Evolutionary conservation across 1,140 invertebrate species (phyloP).

Genomic region (Atopsyche davidsoni): DNA sequence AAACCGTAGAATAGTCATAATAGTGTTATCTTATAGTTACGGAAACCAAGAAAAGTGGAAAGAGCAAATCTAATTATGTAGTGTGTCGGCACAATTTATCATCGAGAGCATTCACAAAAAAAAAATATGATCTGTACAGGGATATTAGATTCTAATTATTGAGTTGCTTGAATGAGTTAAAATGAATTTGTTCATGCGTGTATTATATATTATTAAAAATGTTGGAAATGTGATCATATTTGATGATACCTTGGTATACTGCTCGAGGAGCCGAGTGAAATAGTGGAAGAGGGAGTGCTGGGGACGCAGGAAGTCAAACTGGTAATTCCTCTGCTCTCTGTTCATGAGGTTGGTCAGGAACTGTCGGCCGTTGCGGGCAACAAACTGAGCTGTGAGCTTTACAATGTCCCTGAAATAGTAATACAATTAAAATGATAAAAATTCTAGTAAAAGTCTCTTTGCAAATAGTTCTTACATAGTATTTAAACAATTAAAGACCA

Average conservation of each 20-base stretch:
- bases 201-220: background rate
- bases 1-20: too few relatives aligned
- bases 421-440: conserved; percentile 9
- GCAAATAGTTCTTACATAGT: too few relatives aligned
- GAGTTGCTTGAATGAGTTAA: background rate
- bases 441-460: too few relatives aligned
- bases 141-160: background rate
- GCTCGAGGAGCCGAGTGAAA: conserved; percentile 96
- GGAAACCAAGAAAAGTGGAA: too few relatives aligned
- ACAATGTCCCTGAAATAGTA: conserved; percentile 81
- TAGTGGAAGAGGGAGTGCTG: conserved; percentile 99
- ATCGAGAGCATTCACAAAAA: too few relatives aligned
- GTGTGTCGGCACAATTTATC: too few relatives aligned
- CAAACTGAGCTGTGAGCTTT: conserved; percentile 97
- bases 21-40: too few relatives aligned
- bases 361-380: conserved; percentile 95
- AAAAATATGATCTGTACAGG: too few relatives aligned
- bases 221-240: conserved; percentile 37
- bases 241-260: conserved; percentile 79
- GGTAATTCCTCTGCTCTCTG: conserved; percentile 94
- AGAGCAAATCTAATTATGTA: too few relatives aligned
- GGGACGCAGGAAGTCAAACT: conserved; percentile 97
- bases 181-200: background rate
- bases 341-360: conserved; percentile 99
- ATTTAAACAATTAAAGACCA: too few relatives aligned